These are phyloP conservation scores for Xanthostigma xanthostigma DNA, from an alignment of 2,888 invertebrate species.

Conservation along the genomic window DNA sequence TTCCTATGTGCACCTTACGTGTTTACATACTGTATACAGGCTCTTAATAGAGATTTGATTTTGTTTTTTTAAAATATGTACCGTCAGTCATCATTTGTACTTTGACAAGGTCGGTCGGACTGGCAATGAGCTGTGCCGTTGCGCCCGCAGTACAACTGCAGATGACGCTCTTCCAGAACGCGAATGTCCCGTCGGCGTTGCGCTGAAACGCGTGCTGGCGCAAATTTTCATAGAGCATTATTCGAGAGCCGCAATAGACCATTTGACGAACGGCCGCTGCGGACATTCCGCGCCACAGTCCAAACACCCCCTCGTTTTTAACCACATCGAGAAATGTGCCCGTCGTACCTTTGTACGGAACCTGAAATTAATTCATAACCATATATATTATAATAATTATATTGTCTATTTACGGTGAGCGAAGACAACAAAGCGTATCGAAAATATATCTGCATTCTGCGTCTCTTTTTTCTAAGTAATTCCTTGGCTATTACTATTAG, in stretches of 20 bases:
- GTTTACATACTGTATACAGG: too few species aligned
- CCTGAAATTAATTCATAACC: constrained; percentile 6
- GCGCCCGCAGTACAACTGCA: constrained; percentile 71
- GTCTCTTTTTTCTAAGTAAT: too few species aligned
- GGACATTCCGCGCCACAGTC: constrained; percentile 77
- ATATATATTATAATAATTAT: too few species aligned
- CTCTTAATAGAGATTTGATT: too few species aligned
- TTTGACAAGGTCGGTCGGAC: constrained; percentile 85
- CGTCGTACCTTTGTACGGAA: constrained; percentile 65
- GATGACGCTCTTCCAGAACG: constrained; percentile 47
- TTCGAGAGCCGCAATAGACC: constrained; percentile 69
- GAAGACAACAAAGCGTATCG: too few species aligned
- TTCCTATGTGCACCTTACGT: too few species aligned
- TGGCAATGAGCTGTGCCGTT: constrained; percentile 77
- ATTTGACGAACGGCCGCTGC: constrained; percentile 81
- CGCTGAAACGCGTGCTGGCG: constrained; percentile 53
- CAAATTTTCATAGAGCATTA: constrained; percentile 72
- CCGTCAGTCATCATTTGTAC: constrained; percentile 94
- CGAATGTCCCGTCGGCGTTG: constrained; percentile 47
- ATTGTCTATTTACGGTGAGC: too few species aligned
- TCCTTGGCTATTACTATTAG: too few species aligned
- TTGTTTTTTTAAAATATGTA: neutral
- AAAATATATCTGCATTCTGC: too few species aligned
- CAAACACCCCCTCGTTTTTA: constrained; percentile 66
- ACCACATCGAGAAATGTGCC: constrained; percentile 68